Evolutionary conservation across 1,140 invertebrate genomes (phyloP), one percentile per base, ranked within the genome.

Genomic region (Eriosoma lanigerum): DNA sequence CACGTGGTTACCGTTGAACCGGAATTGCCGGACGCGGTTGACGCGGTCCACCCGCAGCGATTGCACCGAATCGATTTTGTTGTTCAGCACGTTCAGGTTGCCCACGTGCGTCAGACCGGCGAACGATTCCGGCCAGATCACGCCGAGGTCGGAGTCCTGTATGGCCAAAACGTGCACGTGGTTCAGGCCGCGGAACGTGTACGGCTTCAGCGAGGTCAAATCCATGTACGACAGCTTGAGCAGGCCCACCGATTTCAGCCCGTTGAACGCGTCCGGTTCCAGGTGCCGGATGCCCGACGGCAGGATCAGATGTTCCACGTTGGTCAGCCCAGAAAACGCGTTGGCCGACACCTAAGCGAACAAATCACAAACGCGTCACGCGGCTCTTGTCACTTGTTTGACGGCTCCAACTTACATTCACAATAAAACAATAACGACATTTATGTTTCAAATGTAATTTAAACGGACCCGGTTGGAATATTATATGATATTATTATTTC

Each of bases 151-250:
- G 17, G 92, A 93, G 81, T 94, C 93, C 81, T 93, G 91, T 52
- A 94, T 89, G 48, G 92, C 89, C 3, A 94, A 85, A 0, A 90
- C 88, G 48, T 92, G 89, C 1, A 94, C 91, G 81, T 93, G 90
- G 3, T 89, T 90, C 1, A 95, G 86, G 1, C 93, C 93, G 4
- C 92, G 88, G 81, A 94, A 95, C 0, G 92, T 94, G 83, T 90
- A 89, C 0, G 91, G 87, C 32, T 89, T 86, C 3, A 94, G 85
- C 38, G 89, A 89, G 5, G 88, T 88, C 15, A 95, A 86, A 84
- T 94, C 93, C 93, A 94, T 94, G 83, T 91, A 94, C 13, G 91
- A 90, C 19, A 94, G 83, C 83, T 94, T 93, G 5, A 95, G 85
- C 26, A 92, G 86, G 0, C 91, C 92, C 2, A 95, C 91, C 12